Evolutionary conservation across 1,140 invertebrate genomes (phyloP).

Genomic region (Aphaenogaster floridana): DNA sequence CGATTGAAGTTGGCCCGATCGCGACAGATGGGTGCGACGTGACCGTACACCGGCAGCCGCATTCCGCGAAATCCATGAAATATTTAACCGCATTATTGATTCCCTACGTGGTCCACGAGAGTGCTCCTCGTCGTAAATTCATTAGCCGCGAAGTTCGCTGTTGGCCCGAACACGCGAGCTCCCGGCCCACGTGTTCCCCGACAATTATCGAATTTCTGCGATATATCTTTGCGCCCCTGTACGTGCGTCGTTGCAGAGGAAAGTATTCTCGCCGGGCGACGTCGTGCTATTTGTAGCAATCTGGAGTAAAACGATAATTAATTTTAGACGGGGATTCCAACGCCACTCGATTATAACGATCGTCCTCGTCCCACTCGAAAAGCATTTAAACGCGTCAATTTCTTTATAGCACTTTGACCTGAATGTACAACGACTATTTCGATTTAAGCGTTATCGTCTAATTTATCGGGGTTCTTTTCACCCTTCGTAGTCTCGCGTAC

Average conservation of each 20-base stretch:
- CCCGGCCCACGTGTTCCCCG: slow-evolving; percentile 66
- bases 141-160: slow-evolving; percentile 77
- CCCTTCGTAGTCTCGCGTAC: background rate
- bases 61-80: slow-evolving; percentile 84
- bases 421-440: background rate
- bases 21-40: slow-evolving; percentile 84
- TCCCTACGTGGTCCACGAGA: slow-evolving; percentile 79
- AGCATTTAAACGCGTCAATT: background rate
- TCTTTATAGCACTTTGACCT: background rate
- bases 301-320: slow-evolving; percentile 41
- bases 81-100: slow-evolving; percentile 85
- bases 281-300: slow-evolving; percentile 42
- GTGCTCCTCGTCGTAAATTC: slow-evolving; percentile 81
- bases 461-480: background rate
- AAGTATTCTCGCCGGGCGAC: slow-evolving; percentile 36
- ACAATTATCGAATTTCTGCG: slow-evolving; percentile 75
- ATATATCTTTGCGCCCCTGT: slow-evolving; percentile 68
- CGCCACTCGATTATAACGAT: background rate
- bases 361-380: background rate
- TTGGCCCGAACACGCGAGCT: slow-evolving; percentile 65
- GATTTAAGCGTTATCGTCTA: background rate
- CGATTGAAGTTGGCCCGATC: slow-evolving; percentile 83
- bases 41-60: slow-evolving; percentile 79
- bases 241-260: slow-evolving; percentile 57
- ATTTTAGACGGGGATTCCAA: slow-evolving; percentile 17